Evolutionary conservation across 2,888 invertebrate species (phyloP).

Genomic region (Fragum whitleyi): DNA sequence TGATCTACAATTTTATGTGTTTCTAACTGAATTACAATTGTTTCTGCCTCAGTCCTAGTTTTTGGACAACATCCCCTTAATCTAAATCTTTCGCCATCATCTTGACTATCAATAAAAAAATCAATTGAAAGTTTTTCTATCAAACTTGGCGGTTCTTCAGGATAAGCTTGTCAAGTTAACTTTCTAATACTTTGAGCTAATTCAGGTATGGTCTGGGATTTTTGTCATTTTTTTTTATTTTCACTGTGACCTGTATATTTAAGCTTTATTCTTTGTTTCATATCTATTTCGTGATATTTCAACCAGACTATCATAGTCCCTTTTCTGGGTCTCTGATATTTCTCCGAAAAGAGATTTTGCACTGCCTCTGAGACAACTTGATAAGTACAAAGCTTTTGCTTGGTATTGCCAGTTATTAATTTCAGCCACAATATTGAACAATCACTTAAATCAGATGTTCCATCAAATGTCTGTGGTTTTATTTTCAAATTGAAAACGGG

Average conservation of each 20-base stretch:
- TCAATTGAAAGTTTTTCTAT: constrained; percentile 41
- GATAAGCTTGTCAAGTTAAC: constrained; percentile 52
- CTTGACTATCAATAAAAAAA: constrained; percentile 46
- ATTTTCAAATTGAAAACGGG: constrained; percentile 9
- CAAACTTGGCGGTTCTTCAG: constrained; percentile 28
- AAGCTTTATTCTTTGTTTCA: constrained; percentile 47
- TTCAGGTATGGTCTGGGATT: constrained; percentile 53
- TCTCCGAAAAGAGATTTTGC: constrained; percentile 51
- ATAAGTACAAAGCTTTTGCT: constrained; percentile 50
- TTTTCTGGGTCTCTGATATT: constrained; percentile 16
- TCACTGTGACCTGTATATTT: constrained; percentile 53
- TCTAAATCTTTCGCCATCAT: constrained; percentile 40
- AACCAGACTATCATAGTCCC: constrained; percentile 41
- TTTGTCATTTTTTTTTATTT: constrained; percentile 30
- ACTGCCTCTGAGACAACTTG: constrained; percentile 45
- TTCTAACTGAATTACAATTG: constrained; percentile 41
- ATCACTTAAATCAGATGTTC: constrained; percentile 57
- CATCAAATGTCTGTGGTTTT: constrained; percentile 53
- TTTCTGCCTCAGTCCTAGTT: constrained; percentile 44
- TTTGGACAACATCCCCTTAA: no score
- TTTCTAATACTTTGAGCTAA: constrained; percentile 55
- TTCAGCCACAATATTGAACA: constrained; percentile 56
- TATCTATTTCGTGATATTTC: constrained; percentile 40
- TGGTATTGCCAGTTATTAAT: constrained; percentile 85
- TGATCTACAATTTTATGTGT: constrained; percentile 34